These are phyloP conservation scores for Cottus gobio DNA, from an alignment of 2,113 vertebrate genomes.

Conservation along the genomic window DNA sequence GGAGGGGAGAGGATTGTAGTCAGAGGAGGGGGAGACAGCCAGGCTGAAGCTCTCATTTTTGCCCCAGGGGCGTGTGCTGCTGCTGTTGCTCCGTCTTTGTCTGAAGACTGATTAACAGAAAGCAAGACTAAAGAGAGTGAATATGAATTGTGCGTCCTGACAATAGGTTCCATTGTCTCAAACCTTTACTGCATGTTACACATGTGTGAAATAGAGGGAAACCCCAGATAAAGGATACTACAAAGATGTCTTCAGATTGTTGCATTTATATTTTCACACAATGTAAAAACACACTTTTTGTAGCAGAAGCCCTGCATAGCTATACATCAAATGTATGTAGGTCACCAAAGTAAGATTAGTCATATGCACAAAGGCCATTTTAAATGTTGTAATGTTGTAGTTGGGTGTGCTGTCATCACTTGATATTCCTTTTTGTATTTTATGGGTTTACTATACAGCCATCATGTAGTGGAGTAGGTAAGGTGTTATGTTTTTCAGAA, in stretches of 20 bases:
- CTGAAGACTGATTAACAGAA: constrained; percentile 75
- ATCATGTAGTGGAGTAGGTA: neutral
- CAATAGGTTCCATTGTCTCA: constrained; percentile 60
- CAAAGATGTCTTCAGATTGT: constrained; percentile 6
- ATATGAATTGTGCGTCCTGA: constrained; percentile 56
- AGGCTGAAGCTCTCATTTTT: constrained; percentile 70
- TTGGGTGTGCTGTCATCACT: neutral
- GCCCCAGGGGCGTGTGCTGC: constrained; percentile 73
- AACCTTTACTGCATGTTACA: constrained; percentile 27
- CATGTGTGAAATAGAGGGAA: constrained; percentile 13
- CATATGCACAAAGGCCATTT: neutral
- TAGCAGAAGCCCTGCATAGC: neutral
- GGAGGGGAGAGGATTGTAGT: constrained; percentile 68
- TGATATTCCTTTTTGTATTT: neutral
- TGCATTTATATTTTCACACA: neutral
- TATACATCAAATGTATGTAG: neutral
- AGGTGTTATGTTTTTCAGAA: neutral
- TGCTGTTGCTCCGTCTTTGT: constrained; percentile 76
- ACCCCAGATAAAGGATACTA: constrained; percentile 1
- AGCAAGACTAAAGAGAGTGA: constrained; percentile 61
- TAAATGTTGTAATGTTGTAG: neutral
- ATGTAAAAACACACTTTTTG: neutral
- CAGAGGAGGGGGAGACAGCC: constrained; percentile 62
- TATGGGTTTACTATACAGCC: neutral
- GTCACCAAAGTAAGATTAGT: neutral